Evolutionary conservation across 1,140 invertebrate species (phyloP), one percentile per base, ranked within the genome.

Genomic region (Tetraneura akinire): DNA sequence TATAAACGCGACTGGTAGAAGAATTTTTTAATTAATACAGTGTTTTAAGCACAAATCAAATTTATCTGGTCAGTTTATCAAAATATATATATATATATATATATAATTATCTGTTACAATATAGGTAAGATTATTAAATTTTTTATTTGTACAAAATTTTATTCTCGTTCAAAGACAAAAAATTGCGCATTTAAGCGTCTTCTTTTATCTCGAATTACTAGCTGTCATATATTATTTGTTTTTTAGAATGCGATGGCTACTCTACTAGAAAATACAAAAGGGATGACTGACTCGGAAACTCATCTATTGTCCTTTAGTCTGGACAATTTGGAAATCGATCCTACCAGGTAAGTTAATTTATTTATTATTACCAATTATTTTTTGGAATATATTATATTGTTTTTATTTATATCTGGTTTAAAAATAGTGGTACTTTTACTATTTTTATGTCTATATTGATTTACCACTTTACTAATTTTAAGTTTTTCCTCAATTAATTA

Each of bases 271-370:
- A 78, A 78, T 47, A 45, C 55, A 0, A 78, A 78, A 62, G 55
- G 55, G 18, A 78, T 78, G 37, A 78, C 74, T 6, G 74, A 78
- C 45, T 47, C 74, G 37, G 74, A 78, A 62, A 60, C 74, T 23
- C 74, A 78, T 60, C 21, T 78, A 9, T 47, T 78, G 18, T 78
- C 74, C 16, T 78, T 78, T 21, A 60, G 74, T 3, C 74, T 78
- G 10, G 74, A 78, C 21, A 78, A 78, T 78, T 78, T 78, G 37
- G 74, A 78, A 13, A 78, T 78, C 9, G 74, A 78, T 26, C 74
- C 74, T 26, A 78, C 74, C 74, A 78, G 74, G 74, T 78, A 78
- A 26, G 29, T 71, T 49, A 10, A 23, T n/a, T n/a, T n/a, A n/a
- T n/a, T n/a, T n/a, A n/a, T n/a, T n/a, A n/a, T 68, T 0, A 11